Conservation (phyloP, 1,140 invertebrate genomes). For the Triops cancriformis region DNA sequence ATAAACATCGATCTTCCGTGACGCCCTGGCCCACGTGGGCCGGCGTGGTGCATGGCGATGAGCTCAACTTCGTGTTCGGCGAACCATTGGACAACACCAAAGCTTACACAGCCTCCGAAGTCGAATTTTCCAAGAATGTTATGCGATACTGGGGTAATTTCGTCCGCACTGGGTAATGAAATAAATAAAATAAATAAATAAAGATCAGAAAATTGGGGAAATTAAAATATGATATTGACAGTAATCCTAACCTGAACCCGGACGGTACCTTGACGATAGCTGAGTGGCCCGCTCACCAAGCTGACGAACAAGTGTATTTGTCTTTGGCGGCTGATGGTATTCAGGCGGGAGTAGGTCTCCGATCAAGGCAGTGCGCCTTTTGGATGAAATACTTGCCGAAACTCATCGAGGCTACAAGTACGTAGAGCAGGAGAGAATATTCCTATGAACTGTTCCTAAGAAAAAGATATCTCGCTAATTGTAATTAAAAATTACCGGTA, state of each 20-base stretch:
- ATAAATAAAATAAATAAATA: neutral
- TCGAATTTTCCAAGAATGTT: constrained; percentile 69
- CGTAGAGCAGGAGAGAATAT: neutral
- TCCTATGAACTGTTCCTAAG: too few species aligned
- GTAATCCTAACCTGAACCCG: constrained; percentile 50
- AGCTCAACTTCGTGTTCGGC: constrained; percentile 90
- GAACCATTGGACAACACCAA: constrained; percentile 73
- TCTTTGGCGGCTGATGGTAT: constrained; percentile 69
- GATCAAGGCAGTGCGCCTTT: constrained; percentile 87
- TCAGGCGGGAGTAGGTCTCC: constrained; percentile 69
- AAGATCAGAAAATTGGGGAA: neutral
- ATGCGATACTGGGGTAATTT: constrained; percentile 96
- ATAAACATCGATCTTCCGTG: constrained; percentile 71
- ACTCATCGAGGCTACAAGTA: constrained; percentile 45
- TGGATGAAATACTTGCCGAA: constrained; percentile 92
- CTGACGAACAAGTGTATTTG: constrained; percentile 71
- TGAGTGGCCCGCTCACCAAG: constrained; percentile 79
- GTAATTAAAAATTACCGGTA: too few species aligned
- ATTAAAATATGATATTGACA: constrained; percentile 35
- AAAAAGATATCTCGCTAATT: too few species aligned
- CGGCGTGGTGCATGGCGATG: constrained; percentile 90
- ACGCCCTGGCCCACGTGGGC: constrained; percentile 94
- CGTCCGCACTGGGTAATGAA: constrained; percentile 74
- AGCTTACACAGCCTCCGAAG: constrained; percentile 67
- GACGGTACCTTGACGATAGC: constrained; percentile 47